Conservation (phyloP, 1,140 invertebrate genomes). For the Pseudomyrmex gracilis region DNA sequence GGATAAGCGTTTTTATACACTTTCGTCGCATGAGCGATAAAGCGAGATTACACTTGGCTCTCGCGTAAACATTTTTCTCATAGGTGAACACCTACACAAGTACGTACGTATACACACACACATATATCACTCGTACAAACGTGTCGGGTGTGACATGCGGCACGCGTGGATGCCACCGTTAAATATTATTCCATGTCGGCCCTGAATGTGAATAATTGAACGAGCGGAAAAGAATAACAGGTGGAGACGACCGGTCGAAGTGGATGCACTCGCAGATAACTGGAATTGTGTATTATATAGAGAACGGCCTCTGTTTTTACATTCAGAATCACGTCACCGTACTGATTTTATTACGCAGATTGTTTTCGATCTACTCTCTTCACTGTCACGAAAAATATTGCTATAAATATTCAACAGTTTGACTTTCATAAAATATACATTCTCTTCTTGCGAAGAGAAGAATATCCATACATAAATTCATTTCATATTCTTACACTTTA, state of each 20-base stretch:
- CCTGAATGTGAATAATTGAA: slow-evolving; percentile 63
- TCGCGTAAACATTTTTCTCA: slow-evolving; percentile 17
- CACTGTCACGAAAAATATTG: background rate
- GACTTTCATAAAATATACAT: too few species aligned
- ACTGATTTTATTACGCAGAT: slow-evolving; percentile 10
- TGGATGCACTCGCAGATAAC: background rate
- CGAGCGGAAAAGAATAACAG: slow-evolving; percentile 49
- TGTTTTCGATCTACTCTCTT: background rate
- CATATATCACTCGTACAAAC: background rate
- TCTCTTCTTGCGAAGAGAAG: background rate
- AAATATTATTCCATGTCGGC: slow-evolving; percentile 55
- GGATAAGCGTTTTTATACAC: background rate
- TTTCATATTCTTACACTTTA: too few species aligned
- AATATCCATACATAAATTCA: too few species aligned
- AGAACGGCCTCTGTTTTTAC: background rate
- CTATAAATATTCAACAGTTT: too few species aligned
- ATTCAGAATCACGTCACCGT: background rate
- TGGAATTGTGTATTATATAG: slow-evolving; percentile 4
- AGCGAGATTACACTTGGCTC: background rate
- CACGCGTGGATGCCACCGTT: slow-evolving; percentile 12
- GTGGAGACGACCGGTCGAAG: slow-evolving; percentile 29
- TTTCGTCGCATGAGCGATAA: slow-evolving; percentile 51
- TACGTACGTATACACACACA: background rate
- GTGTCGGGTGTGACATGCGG: background rate
- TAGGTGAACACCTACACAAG: background rate